Evolutionary conservation across 2,113 vertebrate species (phyloP), one percentile per base, ranked within the genome.

Genomic region (Ophthalmotilapia sp.): DNA sequence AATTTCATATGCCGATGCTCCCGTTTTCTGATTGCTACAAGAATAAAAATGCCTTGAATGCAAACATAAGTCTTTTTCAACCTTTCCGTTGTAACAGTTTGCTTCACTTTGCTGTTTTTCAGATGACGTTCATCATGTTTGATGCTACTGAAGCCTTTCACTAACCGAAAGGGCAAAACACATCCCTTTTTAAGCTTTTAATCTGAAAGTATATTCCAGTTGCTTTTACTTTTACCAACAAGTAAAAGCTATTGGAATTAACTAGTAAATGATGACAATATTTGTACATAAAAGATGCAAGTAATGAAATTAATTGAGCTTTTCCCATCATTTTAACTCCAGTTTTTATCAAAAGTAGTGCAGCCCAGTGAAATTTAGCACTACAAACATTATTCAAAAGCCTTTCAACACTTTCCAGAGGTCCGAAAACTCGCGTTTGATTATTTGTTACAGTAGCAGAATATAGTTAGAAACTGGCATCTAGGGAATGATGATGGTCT

Each of bases 351-450:
- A 70, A 14, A 62, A 36, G 26, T 68, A 40, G 12, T 42, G 38
- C n/a, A 70, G 3, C 1, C 38, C n/a, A 42, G 65, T 70, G 36
- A 42, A 75, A 29, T 17, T 47, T 17, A 75, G 40, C 40, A 29
- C 9, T 47, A 11, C 68, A 75, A 26, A 75, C 14, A 29, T 75
- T 75, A 26, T 29, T 75, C 40, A 11, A 19, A 75, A 19, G 6
- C 23, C 42, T 75, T 75, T 42, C 15, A 19, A 47, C 15, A 7
- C 42, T 29, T 75, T 29, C 42, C 23, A 75, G 42, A 29, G 23
- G 70, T 75, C 0, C 6, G 0, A 75, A 45, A 47, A 47, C 23
- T 3, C 1, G 2, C 2, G 9, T 75, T 47, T 75, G 9, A 26
- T 75, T 15, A 47, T 75, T 75, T 75, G 21, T 47, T 75, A 75